Evolutionary conservation across 2,113 vertebrate species (phyloP), one percentile per base, ranked within the genome.

Genomic region (Nerophis ophidion): DNA sequence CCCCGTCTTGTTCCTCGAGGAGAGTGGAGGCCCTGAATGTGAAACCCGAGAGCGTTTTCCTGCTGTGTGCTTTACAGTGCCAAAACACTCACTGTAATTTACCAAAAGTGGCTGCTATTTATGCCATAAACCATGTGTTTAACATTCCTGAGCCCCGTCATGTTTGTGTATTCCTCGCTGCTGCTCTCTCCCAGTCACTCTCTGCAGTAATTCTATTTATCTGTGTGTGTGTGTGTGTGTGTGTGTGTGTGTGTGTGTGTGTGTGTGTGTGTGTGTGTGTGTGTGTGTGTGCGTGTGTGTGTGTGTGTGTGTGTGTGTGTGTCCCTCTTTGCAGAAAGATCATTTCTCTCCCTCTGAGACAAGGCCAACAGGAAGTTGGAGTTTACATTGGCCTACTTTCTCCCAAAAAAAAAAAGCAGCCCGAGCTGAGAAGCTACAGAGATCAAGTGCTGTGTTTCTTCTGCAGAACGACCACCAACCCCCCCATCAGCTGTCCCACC

Each of bases 31-130:
- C 79, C 77, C 71, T 81, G 79, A 70, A 82, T 83, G 68, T 88
- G 88, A 89, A 90, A 90, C 82, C 72, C 76, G 89, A 91, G 85
- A 87, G 71, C 75, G 47, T 80, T 86, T 86, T 84, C 82, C 81
- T 86, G 88, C 86, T 85, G 87, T 81, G 78, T 78, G 74, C 83
- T 87, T 81, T 74, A 78, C 81, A 86, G 81, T 87, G 89, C 86
- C 81, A 88, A 84, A 88, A 81, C 83, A 81, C 86, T 87, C 88
- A 89, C 88, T 91, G 85, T 91, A 90, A 91, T 91, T 91, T 91
- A 89, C 88, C 87, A 88, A 91, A 89, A 89, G 87, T 85, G 84
- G 85, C 88, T 89, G 83, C 88, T 87, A 88, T 87, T 89, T 86
- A 90, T 89, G 81, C 87, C 84, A 87, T 89, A 88, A 89, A 88